A percentile compares a stretch with the other conserved stretches of the same genome.
Evolutionary conservation across 2,113 vertebrate genomes (phyloP).

Genomic region (Caretta caretta): DNA sequence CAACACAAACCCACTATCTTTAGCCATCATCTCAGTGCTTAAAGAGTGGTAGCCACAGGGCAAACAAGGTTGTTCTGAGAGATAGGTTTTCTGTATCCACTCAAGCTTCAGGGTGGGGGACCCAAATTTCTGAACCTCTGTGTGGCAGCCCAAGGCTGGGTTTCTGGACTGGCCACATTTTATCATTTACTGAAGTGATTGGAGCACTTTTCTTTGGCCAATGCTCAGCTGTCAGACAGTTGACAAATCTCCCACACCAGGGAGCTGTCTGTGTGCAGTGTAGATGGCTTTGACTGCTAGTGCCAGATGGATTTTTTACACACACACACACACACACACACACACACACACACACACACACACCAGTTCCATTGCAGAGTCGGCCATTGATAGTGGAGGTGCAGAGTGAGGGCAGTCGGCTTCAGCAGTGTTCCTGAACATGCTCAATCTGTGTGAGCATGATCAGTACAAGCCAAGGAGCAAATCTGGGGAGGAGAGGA

Average conservation of each 20-base stretch:
- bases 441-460: no score
- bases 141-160: neutral
- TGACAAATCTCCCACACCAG: neutral
- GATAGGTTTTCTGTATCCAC: neutral
- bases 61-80: neutral
- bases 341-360: no score
- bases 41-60: neutral
- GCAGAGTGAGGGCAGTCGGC: no score
- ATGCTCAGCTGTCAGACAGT: conserved; percentile 10
- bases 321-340: no score
- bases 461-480: no score
- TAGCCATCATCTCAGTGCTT: neutral
- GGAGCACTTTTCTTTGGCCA: neutral
- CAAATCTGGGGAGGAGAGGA: no score
- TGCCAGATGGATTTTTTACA: neutral
- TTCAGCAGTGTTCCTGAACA: no score
- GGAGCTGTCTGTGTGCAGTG: neutral
- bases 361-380: no score
- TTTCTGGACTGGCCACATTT: neutral
- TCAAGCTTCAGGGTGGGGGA: neutral
- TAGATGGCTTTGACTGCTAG: neutral
- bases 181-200: neutral
- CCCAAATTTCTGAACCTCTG: neutral
- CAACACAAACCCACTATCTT: neutral
- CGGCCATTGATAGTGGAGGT: no score